phyloP scores from a whole-genome alignment of 2,113 vertebrate species.

The Chascanopsetta lugubris region DNA sequence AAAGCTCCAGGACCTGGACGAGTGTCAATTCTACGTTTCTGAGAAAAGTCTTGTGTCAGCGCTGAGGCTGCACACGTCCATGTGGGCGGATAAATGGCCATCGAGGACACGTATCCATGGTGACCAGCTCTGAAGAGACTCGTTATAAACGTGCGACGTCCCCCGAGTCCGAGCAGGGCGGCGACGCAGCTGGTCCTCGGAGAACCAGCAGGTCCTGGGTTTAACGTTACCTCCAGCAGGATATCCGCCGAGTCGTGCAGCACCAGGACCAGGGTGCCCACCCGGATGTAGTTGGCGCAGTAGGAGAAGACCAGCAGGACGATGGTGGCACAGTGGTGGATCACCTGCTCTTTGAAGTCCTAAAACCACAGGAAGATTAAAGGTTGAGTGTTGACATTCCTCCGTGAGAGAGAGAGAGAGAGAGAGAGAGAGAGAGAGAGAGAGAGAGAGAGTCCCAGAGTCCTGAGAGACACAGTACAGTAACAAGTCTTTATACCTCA shows the following conservation, averaged over 20 bases:
- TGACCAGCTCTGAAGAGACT: background rate
- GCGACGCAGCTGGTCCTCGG: too few species aligned
- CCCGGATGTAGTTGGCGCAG: constrained; percentile 89
- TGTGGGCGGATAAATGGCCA: background rate
- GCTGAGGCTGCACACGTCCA: background rate
- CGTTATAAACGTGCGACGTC: background rate
- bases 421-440: too few species aligned
- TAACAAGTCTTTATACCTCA: too few species aligned
- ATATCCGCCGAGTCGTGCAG: constrained; percentile 89
- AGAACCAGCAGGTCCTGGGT: background rate
- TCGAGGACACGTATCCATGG: background rate
- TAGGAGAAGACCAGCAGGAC: constrained; percentile 91
- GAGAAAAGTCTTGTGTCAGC: constrained; percentile 2
- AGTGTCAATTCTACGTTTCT: background rate
- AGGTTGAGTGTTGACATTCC: background rate
- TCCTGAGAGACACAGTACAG: too few species aligned
- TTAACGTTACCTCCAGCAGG: constrained; percentile 86
- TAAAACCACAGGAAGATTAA: constrained; percentile 67
- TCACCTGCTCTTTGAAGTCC: constrained; percentile 92
- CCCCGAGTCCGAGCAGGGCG: background rate
- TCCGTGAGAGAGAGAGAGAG: background rate
- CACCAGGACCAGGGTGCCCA: constrained; percentile 89
- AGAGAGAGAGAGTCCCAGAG: too few species aligned
- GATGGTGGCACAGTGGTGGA: constrained; percentile 89
- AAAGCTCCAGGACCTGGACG: constrained; percentile 25